Conservation (phyloP, 1,140 invertebrate species). For the Pseudachorutes palmiensis region DNA sequence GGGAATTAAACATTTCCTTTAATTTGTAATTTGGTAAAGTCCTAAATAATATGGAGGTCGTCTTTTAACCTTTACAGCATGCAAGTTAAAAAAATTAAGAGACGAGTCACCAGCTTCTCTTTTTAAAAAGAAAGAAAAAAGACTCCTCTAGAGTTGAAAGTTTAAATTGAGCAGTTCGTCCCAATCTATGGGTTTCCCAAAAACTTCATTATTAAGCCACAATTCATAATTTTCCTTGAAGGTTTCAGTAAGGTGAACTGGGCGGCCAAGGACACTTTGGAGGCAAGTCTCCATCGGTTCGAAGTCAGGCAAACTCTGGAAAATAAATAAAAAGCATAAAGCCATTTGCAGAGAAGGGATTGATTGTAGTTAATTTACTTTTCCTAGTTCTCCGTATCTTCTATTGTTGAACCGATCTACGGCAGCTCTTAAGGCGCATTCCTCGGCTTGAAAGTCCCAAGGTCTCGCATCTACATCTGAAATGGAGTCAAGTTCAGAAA, state of each 20-base stretch:
- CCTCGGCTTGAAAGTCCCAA: constrained; percentile 98
- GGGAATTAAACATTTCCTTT: too few species aligned
- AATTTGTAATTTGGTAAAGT: too few species aligned
- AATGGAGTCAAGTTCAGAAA: constrained; percentile 23
- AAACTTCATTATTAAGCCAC: constrained; percentile 96
- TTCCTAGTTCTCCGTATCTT: constrained; percentile 55
- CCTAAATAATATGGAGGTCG: too few species aligned
- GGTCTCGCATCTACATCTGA: constrained; percentile 89
- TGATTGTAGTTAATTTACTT: constrained; percentile 22
- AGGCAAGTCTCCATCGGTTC: constrained; percentile 78
- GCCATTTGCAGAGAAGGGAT: neutral
- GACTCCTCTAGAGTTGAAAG: neutral
- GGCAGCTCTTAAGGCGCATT: constrained; percentile 82
- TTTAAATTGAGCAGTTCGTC: constrained; percentile 22
- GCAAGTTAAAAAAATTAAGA: too few species aligned
- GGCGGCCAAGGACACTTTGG: constrained; percentile 67
- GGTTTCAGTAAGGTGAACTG: constrained; percentile 78
- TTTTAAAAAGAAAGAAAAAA: too few species aligned
- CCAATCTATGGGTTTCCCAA: constrained; percentile 51
- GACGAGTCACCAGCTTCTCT: too few species aligned
- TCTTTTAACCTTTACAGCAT: too few species aligned
- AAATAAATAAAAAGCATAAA: constrained; percentile 23
- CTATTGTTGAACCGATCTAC: constrained; percentile 94
- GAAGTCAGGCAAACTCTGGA: constrained; percentile 53
- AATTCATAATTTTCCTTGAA: constrained; percentile 94